These are phyloP conservation scores for Melanogrammus aeglefinus DNA, from an alignment of 2,797 vertebrate species.

Conservation along the genomic window DNA sequence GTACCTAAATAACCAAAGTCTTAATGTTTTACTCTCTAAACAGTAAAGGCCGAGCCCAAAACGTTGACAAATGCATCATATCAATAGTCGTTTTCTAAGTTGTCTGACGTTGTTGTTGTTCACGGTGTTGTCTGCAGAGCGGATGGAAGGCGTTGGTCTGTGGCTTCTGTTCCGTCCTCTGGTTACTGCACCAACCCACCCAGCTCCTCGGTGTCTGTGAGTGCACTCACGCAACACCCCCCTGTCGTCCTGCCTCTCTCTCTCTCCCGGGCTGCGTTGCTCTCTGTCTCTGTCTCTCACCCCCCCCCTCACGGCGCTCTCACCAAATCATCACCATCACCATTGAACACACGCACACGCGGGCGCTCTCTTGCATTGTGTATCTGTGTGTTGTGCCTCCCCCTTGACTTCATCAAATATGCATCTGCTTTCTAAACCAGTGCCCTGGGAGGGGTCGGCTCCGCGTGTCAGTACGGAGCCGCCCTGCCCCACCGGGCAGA, in stretches of 20 bases:
- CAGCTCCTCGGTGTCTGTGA: conserved; percentile 91
- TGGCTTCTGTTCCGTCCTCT: conserved; percentile 89
- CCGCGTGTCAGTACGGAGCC: conserved; percentile 16
- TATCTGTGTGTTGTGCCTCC: neutral
- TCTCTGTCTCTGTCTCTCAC: conserved; percentile 6
- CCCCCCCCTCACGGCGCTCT: neutral
- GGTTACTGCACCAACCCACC: conserved; percentile 94
- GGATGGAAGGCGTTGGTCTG: conserved; percentile 90
- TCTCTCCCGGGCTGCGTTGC: neutral
- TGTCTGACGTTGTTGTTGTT: conserved; percentile 2
- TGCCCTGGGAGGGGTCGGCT: conserved; percentile 34
- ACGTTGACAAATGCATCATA: neutral
- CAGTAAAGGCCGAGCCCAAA: neutral
- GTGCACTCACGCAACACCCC: conserved; percentile 15
- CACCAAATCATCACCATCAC: neutral
- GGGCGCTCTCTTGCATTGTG: no score
- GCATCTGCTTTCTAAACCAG: conserved; percentile 26
- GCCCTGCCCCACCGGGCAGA: conserved; percentile 20
- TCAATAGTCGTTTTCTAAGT: neutral
- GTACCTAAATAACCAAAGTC: neutral
- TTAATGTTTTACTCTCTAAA: neutral
- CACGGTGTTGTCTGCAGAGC: conserved; percentile 60
- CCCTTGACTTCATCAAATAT: conserved; percentile 21
- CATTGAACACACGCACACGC: no score
- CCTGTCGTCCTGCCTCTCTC: neutral